phyloP scores from a whole-genome alignment of 2,797 vertebrate species.

The Helostoma temminkii region DNA sequence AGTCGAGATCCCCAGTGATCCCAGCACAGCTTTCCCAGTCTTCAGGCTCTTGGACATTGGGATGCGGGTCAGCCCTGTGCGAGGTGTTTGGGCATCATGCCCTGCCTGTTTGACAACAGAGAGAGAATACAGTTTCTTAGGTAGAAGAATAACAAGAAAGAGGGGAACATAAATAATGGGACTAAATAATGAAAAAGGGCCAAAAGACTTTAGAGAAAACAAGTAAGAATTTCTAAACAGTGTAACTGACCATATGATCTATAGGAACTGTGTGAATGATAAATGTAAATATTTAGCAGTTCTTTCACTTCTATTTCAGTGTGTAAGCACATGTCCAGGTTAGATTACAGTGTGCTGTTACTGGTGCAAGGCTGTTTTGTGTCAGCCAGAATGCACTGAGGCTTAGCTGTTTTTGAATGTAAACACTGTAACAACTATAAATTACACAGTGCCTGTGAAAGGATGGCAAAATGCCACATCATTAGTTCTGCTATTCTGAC shows the following conservation, averaged over 20 bases:
- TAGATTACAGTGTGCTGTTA: slow-evolving; percentile 32
- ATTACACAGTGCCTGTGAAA: slow-evolving; percentile 59
- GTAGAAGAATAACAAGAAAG: slow-evolving; percentile 22
- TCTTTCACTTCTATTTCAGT: slow-evolving; percentile 35
- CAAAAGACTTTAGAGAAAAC: slow-evolving; percentile 26
- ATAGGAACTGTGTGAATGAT: slow-evolving; percentile 33
- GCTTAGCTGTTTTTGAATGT: slow-evolving; percentile 67
- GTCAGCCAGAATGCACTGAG: slow-evolving; percentile 54
- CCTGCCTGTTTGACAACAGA: slow-evolving; percentile 83
- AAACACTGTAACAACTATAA: slow-evolving; percentile 71
- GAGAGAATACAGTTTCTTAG: slow-evolving; percentile 60
- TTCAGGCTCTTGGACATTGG: slow-evolving; percentile 99
- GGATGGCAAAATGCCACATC: slow-evolving; percentile 70
- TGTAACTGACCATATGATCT: slow-evolving; percentile 29
- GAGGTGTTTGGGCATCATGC: slow-evolving; percentile 89
- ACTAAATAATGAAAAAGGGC: slow-evolving; percentile 16
- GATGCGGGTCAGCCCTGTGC: slow-evolving; percentile 94
- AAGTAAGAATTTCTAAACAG: slow-evolving; percentile 38
- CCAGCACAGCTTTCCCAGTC: slow-evolving; percentile 93
- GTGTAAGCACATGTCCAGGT: slow-evolving; percentile 11
- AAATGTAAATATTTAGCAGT: slow-evolving; percentile 68
- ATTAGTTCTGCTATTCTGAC: slow-evolving; percentile 56
- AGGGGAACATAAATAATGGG: background rate
- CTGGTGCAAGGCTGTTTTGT: slow-evolving; percentile 57
- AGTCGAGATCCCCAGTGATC: slow-evolving; percentile 91